A percentile compares a stretch with the other conserved stretches of the same genome.
Conservation (phyloP, 2,888 invertebrate genomes). For the Mythimna impura region DNA sequence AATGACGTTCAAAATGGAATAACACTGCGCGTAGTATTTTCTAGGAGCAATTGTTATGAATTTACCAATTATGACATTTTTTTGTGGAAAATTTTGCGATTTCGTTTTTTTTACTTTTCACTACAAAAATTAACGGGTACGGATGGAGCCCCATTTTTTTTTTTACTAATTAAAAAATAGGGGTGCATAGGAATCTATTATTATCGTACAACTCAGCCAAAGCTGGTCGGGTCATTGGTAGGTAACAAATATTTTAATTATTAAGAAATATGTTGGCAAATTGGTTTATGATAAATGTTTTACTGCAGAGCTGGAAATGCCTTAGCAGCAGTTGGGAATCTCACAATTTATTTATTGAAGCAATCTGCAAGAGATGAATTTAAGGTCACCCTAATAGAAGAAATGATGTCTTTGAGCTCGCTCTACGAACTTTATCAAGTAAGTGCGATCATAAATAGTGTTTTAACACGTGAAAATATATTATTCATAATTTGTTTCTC, state of each 20-base stretch:
- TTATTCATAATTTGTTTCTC: background rate
- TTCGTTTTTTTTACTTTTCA: no score
- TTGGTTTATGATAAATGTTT: constrained; percentile 2
- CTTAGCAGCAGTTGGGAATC: constrained; percentile 77
- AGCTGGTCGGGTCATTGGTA: no score
- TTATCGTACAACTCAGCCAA: no score
- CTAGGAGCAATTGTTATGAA: no score
- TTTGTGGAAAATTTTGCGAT: no score
- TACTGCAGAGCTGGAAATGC: constrained; percentile 80
- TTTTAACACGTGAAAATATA: background rate
- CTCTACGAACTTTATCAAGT: constrained; percentile 85
- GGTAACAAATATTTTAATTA: background rate
- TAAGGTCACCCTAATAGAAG: constrained; percentile 81
- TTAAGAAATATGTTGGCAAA: background rate
- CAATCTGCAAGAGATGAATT: constrained; percentile 75
- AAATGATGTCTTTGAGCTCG: constrained; percentile 82
- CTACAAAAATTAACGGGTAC: no score
- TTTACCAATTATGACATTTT: no score
- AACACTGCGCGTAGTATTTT: no score
- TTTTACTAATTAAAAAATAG: no score
- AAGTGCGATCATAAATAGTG: constrained; percentile 45
- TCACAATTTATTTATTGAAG: constrained; percentile 77
- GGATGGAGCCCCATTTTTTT: no score
- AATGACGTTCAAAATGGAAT: no score
- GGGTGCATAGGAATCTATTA: no score